Evolutionary conservation across 53 echinoderm and acorn worm species (phyloP).

Genomic region (Holothuria scabra): DNA sequence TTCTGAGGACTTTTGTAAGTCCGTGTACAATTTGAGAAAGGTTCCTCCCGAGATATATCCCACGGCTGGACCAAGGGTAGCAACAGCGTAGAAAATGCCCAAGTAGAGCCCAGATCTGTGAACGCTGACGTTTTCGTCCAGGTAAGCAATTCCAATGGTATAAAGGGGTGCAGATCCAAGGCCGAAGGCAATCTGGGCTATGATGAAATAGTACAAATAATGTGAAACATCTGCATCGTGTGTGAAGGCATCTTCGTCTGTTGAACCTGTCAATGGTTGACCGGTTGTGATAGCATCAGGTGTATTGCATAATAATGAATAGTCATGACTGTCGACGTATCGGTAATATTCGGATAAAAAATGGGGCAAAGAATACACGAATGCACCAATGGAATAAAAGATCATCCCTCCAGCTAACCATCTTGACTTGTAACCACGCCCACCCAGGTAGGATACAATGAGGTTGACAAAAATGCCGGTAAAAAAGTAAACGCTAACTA

Average conservation of each 20-base stretch:
- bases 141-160: slow-evolving; percentile 66
- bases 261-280: no score
- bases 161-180: slow-evolving; percentile 72
- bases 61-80: slow-evolving; percentile 54
- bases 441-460: slow-evolving; percentile 62
- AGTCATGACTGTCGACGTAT: slow-evolving; percentile 7
- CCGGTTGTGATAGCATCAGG: no score
- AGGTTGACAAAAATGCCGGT: slow-evolving; percentile 47
- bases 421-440: slow-evolving; percentile 65
- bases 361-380: slow-evolving; percentile 65
- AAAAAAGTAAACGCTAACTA: slow-evolving; percentile 55
- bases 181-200: slow-evolving; percentile 60
- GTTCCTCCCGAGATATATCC: slow-evolving; percentile 44
- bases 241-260: neutral
- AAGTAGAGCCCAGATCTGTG: slow-evolving; percentile 69
- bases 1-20: slow-evolving; percentile 3
- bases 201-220: slow-evolving; percentile 72
- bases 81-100: slow-evolving; percentile 55
- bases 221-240: slow-evolving; percentile 31
- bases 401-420: slow-evolving; percentile 63
- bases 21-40: slow-evolving; percentile 42
- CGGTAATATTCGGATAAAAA: slow-evolving; percentile 62
- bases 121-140: slow-evolving; percentile 79
- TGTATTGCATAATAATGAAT: slow-evolving; percentile 3
- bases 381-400: slow-evolving; percentile 55